phyloP scores from a whole-genome alignment of 2,888 invertebrate species.

The Nomada ruficornis region DNA sequence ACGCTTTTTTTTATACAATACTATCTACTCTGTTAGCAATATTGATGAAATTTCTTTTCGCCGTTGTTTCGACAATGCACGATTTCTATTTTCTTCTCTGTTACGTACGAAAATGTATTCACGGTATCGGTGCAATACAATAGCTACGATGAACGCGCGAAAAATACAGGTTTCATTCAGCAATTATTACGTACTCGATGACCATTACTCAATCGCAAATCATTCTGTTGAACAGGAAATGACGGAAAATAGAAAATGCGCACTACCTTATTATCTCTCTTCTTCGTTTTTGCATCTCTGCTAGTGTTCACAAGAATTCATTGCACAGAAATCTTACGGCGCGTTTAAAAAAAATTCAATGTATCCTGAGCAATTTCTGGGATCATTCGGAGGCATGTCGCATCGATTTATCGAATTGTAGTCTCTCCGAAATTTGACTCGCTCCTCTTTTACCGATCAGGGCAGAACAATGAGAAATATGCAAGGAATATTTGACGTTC shows the following conservation, averaged over 20 bases:
- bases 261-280: slow-evolving; percentile 16
- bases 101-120: neutral
- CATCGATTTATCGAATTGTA: slow-evolving; percentile 8
- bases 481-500: neutral
- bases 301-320: neutral
- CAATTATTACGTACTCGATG: slow-evolving; percentile 29
- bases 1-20: slow-evolving; percentile 7
- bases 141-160: slow-evolving; percentile 22
- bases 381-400: slow-evolving; percentile 10
- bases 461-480: no score
- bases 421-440: neutral
- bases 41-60: neutral
- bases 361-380: neutral
- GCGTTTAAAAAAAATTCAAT: neutral
- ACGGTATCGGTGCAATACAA: neutral
- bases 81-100: neutral
- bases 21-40: neutral
- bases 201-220: slow-evolving; percentile 41
- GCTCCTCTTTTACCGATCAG: no score
- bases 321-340: neutral
- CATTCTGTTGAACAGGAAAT: slow-evolving; percentile 42
- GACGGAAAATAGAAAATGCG: slow-evolving; percentile 44
- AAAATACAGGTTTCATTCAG: slow-evolving; percentile 20
- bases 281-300: neutral
- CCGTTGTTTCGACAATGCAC: neutral